Conservation (phyloP, 1,140 invertebrate genomes). For the Trichomalopsis sarcophagae region DNA sequence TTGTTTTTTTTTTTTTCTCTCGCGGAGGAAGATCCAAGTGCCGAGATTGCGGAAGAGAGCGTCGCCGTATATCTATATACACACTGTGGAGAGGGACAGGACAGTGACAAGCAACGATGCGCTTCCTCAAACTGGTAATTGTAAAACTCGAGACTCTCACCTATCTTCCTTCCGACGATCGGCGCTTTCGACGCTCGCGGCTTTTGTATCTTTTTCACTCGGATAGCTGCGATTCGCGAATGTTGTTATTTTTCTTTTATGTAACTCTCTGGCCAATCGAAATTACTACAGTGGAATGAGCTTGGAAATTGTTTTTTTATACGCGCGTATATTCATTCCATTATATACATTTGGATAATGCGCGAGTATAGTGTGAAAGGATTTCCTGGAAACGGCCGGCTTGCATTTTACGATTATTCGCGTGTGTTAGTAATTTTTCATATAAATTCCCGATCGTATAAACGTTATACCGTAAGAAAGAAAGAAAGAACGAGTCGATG, state of each 20-base stretch:
- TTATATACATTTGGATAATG: neutral
- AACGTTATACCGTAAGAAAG: too few relatives aligned
- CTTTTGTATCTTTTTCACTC: neutral
- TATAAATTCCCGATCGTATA: too few relatives aligned
- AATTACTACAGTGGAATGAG: neutral
- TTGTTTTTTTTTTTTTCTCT: too few relatives aligned
- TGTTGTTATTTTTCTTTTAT: neutral
- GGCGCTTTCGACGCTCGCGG: neutral
- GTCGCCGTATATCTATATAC: neutral
- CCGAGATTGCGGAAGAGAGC: neutral
- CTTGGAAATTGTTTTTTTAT: neutral
- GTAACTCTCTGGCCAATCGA: neutral
- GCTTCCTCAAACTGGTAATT: slow-evolving; percentile 65
- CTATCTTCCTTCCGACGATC: neutral
- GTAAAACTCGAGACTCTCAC: slow-evolving; percentile 19
- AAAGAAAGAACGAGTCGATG: too few relatives aligned
- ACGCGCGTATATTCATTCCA: neutral
- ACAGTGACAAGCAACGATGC: slow-evolving; percentile 56
- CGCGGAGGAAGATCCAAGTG: neutral
- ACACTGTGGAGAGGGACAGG: neutral
- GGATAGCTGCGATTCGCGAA: neutral
- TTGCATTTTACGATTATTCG: too few relatives aligned
- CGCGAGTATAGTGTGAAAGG: too few relatives aligned
- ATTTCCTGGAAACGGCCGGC: too few relatives aligned
- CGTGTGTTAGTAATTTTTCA: too few relatives aligned